Conservation (phyloP, 2,888 invertebrate species). For the Ariolimax columbianus region DNA sequence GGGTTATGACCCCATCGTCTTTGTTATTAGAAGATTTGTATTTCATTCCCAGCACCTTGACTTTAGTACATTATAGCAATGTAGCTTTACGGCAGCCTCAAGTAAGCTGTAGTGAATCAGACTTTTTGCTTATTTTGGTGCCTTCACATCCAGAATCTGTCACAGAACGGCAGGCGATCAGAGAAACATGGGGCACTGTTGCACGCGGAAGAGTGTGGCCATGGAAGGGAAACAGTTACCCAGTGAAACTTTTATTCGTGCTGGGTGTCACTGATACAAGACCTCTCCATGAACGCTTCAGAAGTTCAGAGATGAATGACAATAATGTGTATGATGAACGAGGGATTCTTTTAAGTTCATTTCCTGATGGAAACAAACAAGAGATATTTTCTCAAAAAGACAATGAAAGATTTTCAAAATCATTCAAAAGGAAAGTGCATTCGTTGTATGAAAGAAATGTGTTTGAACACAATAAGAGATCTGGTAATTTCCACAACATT, state of each 20-base stretch:
- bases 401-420: not conserved
- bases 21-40: slow-evolving; percentile 41
- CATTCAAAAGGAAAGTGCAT: not conserved
- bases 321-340: too few species aligned
- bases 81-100: slow-evolving; percentile 24
- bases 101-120: not conserved
- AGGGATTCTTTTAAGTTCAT: not conserved
- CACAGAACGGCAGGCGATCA: slow-evolving; percentile 12
- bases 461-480: not conserved
- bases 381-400: not conserved
- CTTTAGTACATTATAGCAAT: slow-evolving; percentile 11
- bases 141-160: slow-evolving; percentile 29
- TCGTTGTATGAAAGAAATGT: too few species aligned
- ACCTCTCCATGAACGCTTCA: not conserved
- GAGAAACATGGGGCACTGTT: slow-evolving; percentile 48
- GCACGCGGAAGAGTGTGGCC: slow-evolving; percentile 38
- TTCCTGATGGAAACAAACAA: not conserved
- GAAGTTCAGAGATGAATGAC: not conserved
- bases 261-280: slow-evolving; percentile 5
- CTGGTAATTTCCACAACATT: not conserved
- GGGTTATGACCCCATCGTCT: slow-evolving; percentile 25
- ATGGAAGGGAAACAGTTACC: not conserved
- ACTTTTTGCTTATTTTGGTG: slow-evolving; percentile 26
- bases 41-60: slow-evolving; percentile 8
- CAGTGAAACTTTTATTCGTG: slow-evolving; percentile 36